A percentile compares a stretch with the other conserved stretches of the same genome.
These are phyloP conservation scores for Myiopsitta monachus DNA, from an alignment of 2,113 vertebrate species.

Conservation along the genomic window DNA sequence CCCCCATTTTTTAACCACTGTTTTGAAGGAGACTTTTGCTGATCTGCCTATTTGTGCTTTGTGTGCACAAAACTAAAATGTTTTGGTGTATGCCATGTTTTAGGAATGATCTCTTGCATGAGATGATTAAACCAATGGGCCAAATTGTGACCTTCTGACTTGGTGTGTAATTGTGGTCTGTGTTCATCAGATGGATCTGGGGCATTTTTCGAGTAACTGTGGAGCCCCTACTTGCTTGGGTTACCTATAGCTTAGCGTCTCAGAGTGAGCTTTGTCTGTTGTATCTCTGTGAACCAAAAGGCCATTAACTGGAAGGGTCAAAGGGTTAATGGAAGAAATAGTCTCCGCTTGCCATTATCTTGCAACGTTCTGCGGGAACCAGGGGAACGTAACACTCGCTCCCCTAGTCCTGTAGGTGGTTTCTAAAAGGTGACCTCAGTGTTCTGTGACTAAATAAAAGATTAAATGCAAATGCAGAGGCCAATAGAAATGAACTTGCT, in stretches of 20 bases:
- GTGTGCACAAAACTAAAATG: background rate
- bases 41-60: background rate
- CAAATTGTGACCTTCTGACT: background rate
- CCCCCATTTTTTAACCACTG: background rate
- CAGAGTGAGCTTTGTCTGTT: constrained; percentile 55
- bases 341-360: constrained; percentile 67
- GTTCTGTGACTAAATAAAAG: constrained; percentile 65
- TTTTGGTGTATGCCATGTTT: background rate
- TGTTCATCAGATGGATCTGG: background rate
- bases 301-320: constrained; percentile 75
- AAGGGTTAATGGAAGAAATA: constrained; percentile 77
- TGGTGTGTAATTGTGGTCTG: background rate
- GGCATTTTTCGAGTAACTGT: background rate
- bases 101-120: background rate
- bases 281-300: constrained; percentile 53
- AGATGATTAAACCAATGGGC: background rate
- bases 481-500: constrained; percentile 54
- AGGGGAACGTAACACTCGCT: constrained; percentile 58
- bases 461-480: constrained; percentile 69
- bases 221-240: constrained; percentile 16
- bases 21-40: background rate
- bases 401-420: constrained; percentile 46
- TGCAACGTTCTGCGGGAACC: constrained; percentile 1
- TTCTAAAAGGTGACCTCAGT: constrained; percentile 69
- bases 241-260: constrained; percentile 44